Conservation (phyloP, 2,113 vertebrate genomes). For the Elephantulus edwardii region DNA sequence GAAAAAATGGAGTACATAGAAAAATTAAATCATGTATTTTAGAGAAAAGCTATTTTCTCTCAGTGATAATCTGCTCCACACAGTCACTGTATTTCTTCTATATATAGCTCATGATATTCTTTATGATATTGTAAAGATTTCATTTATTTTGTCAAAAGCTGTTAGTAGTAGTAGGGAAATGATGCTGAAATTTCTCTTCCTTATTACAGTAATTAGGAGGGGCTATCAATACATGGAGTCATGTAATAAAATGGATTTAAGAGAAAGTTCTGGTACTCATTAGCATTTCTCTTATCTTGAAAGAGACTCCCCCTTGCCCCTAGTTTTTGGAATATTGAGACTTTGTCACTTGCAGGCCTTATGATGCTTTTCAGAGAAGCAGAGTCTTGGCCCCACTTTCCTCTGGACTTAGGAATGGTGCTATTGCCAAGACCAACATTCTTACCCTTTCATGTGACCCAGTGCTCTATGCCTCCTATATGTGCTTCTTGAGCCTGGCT, state of each 20-base stretch:
- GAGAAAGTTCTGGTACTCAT: not conserved
- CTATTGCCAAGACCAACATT: not conserved
- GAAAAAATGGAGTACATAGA: not conserved
- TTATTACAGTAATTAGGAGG: not conserved
- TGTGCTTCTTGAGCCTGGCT: not conserved
- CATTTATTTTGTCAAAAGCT: constrained; percentile 37
- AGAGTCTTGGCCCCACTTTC: not conserved
- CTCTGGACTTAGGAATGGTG: not conserved
- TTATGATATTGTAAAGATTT: not conserved
- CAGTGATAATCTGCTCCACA: not conserved
- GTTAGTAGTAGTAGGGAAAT: not conserved
- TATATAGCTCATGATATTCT: not conserved
- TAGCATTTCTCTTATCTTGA: not conserved
- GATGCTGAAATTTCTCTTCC: not conserved
- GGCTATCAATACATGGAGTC: not conserved
- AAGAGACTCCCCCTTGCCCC: not conserved
- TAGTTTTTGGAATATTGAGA: constrained; percentile 22
- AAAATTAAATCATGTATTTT: not conserved
- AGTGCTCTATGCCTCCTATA: not conserved
- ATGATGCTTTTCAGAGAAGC: not conserved
- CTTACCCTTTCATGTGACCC: not conserved
- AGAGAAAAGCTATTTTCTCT: not conserved
- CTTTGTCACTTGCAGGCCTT: not conserved
- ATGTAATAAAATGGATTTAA: constrained; percentile 6
- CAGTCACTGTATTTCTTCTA: not conserved